A percentile compares a stretch with the other conserved stretches of the same genome.
phyloP scores from a whole-genome alignment of 2,888 invertebrate genomes.

The Eupelmus urozonus region DNA sequence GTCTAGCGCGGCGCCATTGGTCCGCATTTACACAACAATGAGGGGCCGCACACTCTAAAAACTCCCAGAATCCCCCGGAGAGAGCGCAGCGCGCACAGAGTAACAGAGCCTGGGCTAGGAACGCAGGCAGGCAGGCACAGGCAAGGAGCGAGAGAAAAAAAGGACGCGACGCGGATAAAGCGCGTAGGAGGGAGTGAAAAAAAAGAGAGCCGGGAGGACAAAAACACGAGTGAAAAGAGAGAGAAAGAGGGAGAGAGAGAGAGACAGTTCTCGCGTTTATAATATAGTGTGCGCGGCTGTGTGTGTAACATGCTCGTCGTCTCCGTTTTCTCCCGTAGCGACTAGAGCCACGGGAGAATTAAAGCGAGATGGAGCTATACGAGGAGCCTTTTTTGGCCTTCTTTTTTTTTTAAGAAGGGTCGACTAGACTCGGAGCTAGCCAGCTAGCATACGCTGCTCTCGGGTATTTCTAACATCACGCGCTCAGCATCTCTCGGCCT shows the following conservation, averaged over 20 bases:
- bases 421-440: constrained; percentile 59
- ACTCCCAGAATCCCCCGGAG: constrained; percentile 73
- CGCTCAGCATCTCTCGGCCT: constrained; percentile 19
- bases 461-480: constrained; percentile 68
- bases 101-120: constrained; percentile 61
- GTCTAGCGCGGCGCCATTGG: constrained; percentile 76
- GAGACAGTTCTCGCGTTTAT: constrained; percentile 27
- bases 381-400: constrained; percentile 56
- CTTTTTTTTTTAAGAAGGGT: constrained; percentile 57
- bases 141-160: constrained; percentile 57
- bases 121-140: constrained; percentile 49
- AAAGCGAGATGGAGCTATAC: background rate
- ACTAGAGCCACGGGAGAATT: background rate
- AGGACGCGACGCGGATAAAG: constrained; percentile 56
- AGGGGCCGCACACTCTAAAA: constrained; percentile 73
- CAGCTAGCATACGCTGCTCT: constrained; percentile 63
- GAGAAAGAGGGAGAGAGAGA: constrained; percentile 42
- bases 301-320: constrained; percentile 57
- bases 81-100: too few species aligned
- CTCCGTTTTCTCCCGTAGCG: constrained; percentile 44
- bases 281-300: constrained; percentile 50
- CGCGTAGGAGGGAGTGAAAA: constrained; percentile 57
- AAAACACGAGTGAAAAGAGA: constrained; percentile 50
- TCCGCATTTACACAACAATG: constrained; percentile 77
- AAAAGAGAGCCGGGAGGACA: constrained; percentile 38